A percentile compares a stretch with the other conserved stretches of the same genome.
Evolutionary conservation across 2,888 invertebrate species (phyloP).

Genomic region (Neoitamus cyanurus): DNA sequence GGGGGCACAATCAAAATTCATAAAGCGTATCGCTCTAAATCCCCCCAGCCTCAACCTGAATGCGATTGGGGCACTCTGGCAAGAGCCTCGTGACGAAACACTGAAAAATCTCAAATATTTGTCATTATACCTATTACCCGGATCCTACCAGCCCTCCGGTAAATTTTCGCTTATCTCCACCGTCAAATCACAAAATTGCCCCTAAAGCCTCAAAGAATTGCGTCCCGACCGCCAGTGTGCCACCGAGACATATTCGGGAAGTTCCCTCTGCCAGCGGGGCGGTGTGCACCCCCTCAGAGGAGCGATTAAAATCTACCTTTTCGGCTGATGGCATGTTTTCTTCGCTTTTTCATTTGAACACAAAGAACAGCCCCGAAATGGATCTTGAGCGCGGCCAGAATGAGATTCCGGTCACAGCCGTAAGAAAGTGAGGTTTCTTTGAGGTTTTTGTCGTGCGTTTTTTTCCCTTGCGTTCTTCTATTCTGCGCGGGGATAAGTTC

Average conservation of each 20-base stretch:
- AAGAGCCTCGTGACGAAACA: background rate
- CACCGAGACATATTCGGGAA: background rate
- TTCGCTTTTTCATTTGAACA: background rate
- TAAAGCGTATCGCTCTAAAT: background rate
- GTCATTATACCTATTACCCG: background rate
- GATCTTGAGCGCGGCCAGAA: background rate
- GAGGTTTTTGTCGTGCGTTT: background rate
- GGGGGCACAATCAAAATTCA: background rate
- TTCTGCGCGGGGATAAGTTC: slow-evolving; percentile 3
- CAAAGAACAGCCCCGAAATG: slow-evolving; percentile 3
- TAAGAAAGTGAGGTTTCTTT: slow-evolving; percentile 16
- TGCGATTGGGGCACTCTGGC: background rate
- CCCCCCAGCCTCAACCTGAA: background rate
- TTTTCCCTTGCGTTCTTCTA: background rate
- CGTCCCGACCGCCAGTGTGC: background rate
- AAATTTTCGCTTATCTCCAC: background rate
- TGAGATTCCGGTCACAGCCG: slow-evolving; percentile 2
- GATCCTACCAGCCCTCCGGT: background rate
- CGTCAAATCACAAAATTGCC: background rate
- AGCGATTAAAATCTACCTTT: background rate
- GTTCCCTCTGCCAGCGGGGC: background rate
- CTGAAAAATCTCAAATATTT: background rate
- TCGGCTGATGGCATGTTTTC: background rate
- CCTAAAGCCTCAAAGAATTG: background rate
- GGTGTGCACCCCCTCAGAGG: background rate